Conservation (phyloP, 2,113 vertebrate genomes). For the Silurus glanis region DNA sequence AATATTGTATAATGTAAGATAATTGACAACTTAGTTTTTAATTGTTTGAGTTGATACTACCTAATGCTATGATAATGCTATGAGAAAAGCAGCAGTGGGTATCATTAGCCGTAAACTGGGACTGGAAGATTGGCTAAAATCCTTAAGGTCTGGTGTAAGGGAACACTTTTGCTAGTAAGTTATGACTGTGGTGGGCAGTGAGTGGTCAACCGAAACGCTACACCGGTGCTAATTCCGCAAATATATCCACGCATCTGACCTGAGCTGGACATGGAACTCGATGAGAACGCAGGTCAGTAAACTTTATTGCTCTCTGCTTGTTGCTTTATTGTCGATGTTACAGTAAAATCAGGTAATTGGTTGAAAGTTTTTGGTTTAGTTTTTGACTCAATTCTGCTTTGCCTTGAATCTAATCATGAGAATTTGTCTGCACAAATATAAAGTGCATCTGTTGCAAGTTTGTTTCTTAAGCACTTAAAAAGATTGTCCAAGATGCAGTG, state of each 20-base stretch:
- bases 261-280: neutral
- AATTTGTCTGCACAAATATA: neutral
- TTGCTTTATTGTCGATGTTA: neutral
- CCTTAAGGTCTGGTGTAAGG: neutral
- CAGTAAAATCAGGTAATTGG: neutral
- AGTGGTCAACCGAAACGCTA: neutral
- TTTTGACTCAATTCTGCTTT: neutral
- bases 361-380: neutral
- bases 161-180: neutral
- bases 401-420: neutral
- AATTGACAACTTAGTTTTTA: too few relatives aligned
- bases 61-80: neutral
- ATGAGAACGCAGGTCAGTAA: neutral
- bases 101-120: neutral
- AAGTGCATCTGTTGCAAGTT: neutral
- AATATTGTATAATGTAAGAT: neutral
- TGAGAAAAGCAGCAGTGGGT: neutral
- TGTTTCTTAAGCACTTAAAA: neutral
- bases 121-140: neutral
- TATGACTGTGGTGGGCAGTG: neutral
- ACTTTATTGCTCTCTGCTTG: conserved; percentile 8
- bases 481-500: neutral
- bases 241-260: neutral
- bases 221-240: neutral
- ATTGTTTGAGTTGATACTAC: neutral